Conservation (phyloP, 2,113 vertebrate genomes). For the Nothobranchius furzeri region DNA sequence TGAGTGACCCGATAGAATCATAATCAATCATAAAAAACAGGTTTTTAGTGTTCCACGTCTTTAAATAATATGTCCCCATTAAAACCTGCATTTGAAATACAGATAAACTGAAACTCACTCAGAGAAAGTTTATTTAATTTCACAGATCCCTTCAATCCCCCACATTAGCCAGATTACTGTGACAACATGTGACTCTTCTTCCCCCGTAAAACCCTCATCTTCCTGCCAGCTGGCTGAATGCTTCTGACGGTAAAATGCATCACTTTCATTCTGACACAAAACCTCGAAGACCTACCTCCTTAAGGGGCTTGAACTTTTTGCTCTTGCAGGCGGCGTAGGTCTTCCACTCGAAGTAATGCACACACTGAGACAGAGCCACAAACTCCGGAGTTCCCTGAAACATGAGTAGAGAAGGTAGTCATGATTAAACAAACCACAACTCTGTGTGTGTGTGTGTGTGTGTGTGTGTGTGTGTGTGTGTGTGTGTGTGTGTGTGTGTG, state of each 20-base stretch:
- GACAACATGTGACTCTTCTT: slow-evolving; percentile 19
- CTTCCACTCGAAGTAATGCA: slow-evolving; percentile 96
- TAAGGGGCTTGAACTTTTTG: slow-evolving; percentile 87
- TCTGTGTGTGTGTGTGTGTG: too few relatives aligned
- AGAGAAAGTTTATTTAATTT: neutral
- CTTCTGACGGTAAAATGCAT: neutral
- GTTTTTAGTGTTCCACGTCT: too few relatives aligned
- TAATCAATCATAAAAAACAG: too few relatives aligned
- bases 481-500: too few relatives aligned
- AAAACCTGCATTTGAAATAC: too few relatives aligned
- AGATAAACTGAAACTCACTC: neutral
- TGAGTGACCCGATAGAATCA: too few relatives aligned
- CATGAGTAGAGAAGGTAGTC: neutral
- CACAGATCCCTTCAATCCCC: slow-evolving; percentile 16
- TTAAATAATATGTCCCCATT: too few relatives aligned
- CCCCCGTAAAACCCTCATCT: neutral
- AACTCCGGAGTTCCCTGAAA: slow-evolving; percentile 93
- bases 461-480: too few relatives aligned
- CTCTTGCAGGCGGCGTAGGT: slow-evolving; percentile 88
- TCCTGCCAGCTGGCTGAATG: slow-evolving; percentile 1
- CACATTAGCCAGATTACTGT: neutral
- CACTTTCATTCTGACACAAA: neutral
- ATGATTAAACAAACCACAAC: too few relatives aligned
- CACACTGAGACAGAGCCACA: slow-evolving; percentile 86
- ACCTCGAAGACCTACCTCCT: slow-evolving; percentile 82